phyloP scores from a whole-genome alignment of 2,113 vertebrate species.

The Nematolebias whitei region DNA sequence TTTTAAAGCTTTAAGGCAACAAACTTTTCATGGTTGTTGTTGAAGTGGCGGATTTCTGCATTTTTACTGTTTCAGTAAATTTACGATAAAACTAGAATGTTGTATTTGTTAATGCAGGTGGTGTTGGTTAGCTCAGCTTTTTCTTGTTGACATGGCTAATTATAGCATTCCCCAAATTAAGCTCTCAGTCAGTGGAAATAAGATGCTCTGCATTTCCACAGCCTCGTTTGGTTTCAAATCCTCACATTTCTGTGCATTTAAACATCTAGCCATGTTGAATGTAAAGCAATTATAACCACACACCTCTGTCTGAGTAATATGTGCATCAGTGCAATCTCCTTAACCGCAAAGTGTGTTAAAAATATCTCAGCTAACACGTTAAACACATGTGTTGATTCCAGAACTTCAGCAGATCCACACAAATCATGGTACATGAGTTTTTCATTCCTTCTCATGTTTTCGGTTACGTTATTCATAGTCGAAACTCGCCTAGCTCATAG shows the following conservation, averaged over 20 bases:
- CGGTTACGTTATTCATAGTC: constrained; percentile 5
- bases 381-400: background rate
- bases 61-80: background rate
- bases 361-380: background rate
- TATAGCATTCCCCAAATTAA: background rate
- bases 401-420: background rate
- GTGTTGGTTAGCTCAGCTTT: background rate
- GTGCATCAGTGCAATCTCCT: background rate
- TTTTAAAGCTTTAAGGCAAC: background rate
- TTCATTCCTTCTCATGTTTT: background rate
- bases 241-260: background rate
- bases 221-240: background rate
- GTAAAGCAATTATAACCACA: background rate
- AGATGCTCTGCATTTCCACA: background rate
- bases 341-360: background rate
- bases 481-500: constrained; percentile 4
- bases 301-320: background rate
- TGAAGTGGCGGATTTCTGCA: background rate
- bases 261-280: background rate
- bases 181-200: background rate
- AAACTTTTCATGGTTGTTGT: background rate
- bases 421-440: background rate
- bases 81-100: background rate
- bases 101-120: background rate
- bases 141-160: background rate